Conservation (phyloP, 2,113 vertebrate species). For the Bungarus multicinctus region DNA sequence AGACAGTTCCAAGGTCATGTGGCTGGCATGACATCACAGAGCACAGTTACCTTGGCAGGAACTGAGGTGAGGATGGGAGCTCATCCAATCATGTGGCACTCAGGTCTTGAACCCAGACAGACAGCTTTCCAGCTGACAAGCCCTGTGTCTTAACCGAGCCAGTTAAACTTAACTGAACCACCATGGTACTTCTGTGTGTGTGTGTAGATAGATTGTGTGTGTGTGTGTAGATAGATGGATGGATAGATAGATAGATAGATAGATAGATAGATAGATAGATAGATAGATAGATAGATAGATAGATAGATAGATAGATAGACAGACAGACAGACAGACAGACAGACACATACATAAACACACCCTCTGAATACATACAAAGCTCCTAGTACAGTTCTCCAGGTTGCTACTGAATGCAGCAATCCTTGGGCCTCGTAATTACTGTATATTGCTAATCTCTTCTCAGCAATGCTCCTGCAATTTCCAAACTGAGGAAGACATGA, state of each 20-base stretch:
- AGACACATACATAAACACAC: background rate
- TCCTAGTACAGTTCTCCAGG: background rate
- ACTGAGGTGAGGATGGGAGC: background rate
- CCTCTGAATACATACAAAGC: background rate
- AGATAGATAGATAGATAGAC: too few relatives aligned
- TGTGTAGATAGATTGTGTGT: background rate
- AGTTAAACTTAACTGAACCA: background rate
- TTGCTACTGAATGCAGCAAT: background rate
- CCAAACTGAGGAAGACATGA: background rate
- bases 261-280: too few relatives aligned
- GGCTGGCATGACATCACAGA: background rate
- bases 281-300: too few relatives aligned
- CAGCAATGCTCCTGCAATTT: background rate
- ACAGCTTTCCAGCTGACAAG: background rate
- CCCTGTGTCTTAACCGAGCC: background rate
- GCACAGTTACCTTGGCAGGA: background rate
- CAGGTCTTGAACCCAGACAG: background rate
- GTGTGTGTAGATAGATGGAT: background rate
- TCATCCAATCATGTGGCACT: background rate
- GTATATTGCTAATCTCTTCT: background rate
- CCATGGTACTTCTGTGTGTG: too few relatives aligned
- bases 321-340: too few relatives aligned
- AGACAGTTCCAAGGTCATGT: background rate
- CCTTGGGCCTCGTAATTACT: background rate
- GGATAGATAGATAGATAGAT: too few relatives aligned